Base-by-base conservation (phyloP, 2,888 invertebrate species). In the Polia nebulosa region DNA sequence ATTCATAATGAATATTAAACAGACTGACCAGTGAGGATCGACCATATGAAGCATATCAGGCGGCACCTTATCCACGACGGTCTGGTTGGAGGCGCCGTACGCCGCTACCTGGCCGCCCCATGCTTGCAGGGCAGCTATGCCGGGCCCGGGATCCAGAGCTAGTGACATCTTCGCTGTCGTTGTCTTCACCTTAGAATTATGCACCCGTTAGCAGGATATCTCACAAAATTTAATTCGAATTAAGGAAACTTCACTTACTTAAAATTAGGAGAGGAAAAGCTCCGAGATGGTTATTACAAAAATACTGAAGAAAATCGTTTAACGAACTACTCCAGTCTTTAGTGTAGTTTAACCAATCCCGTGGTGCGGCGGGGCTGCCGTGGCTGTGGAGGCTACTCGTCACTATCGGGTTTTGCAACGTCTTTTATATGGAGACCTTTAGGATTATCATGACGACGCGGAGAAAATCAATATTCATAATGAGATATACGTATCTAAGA, bases 1-100 rank as follows among this genome's bases (percentile, higher is more conserved):
- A 27, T 27, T 27, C 4, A 27, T 17, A 29, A 49, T 3, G 8
- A 17, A 27, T 17, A 8, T 6, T 27, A 49, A 49, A 27, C 17
- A 4, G 52, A 73, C 88, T 81, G 96, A 97, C 98, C 98, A 98
- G 90, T 97, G 97, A 49, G 97, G 96, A 90, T 98, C 97, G 81
- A 98, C 95, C 96, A 98, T 94, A 89, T 97, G 97, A 80, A 97
- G 94, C 97, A 98, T 97, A 58, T 98, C 97, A 22, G 97, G 96
- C 57, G 96, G 95, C 81, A 97, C 98, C 93, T 97, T 98, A 94
- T 98, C 98, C 83, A 98, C 98, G 80, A 98, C 98, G 74, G 98
- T 98, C 88, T 97, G 96, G 94, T 98, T 98, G 75, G 96, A 87
- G 85, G 96, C 89, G 86, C 96, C 93, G 85, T 96, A 93, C 51